A percentile compares a stretch with the other conserved stretches of the same genome.
Evolutionary conservation across 2,888 invertebrate species (phyloP).

Genomic region (Tortrix viridana): DNA sequence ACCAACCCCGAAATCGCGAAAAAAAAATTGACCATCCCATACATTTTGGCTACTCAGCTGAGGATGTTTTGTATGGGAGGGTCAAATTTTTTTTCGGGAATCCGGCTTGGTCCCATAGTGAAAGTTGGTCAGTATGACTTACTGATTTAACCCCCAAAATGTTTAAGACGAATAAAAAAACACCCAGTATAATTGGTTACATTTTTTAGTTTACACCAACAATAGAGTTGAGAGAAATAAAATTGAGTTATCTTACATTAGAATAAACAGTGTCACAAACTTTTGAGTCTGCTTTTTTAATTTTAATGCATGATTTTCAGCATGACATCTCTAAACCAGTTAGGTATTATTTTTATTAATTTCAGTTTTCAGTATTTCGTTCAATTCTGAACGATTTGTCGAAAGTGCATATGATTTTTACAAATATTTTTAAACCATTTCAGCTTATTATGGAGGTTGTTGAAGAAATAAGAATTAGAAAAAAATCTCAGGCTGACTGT

Average conservation of each 20-base stretch:
- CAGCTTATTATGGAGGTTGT: slow-evolving; percentile 83
- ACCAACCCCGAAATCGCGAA: no score
- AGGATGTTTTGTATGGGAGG: no score
- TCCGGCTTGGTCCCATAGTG: no score
- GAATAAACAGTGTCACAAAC: background rate
- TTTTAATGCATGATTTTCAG: slow-evolving; percentile 7
- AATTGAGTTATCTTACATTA: background rate
- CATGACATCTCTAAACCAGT: slow-evolving; percentile 3
- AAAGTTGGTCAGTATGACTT: no score
- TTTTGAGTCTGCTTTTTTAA: background rate
- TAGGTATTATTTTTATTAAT: background rate
- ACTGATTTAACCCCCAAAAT: no score
- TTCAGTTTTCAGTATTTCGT: slow-evolving; percentile 6
- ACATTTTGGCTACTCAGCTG: no score
- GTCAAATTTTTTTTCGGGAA: no score
- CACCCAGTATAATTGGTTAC: background rate
- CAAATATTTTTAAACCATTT: slow-evolving; percentile 63
- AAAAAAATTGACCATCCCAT: no score
- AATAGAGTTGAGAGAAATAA: background rate
- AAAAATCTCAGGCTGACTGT: slow-evolving; percentile 75
- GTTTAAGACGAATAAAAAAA: no score
- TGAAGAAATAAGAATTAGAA: slow-evolving; percentile 82
- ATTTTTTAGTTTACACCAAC: background rate
- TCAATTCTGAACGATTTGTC: slow-evolving; percentile 1
- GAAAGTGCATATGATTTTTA: slow-evolving; percentile 16